phyloP scores from a whole-genome alignment of 2,888 invertebrate genomes.

The Cheilosia vulpina region DNA sequence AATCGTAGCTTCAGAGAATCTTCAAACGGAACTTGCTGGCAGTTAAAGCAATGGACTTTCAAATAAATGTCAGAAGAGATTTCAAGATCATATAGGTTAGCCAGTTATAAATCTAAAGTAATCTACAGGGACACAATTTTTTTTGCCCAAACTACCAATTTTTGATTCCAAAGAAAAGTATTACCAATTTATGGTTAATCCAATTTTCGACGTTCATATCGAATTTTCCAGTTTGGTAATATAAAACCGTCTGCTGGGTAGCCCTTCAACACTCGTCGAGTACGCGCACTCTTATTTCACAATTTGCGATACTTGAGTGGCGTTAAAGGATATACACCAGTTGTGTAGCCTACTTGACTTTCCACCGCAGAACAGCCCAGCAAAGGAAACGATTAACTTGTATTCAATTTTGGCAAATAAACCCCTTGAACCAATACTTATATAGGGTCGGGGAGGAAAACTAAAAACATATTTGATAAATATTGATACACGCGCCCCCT shows the following conservation, averaged over 20 bases:
- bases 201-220: neutral
- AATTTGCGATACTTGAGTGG: conserved; percentile 47
- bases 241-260: neutral
- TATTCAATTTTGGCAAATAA: conserved; percentile 54
- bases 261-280: neutral
- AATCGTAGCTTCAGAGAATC: no score
- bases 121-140: no score
- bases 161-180: no score
- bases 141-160: no score
- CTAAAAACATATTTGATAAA: conserved; percentile 71
- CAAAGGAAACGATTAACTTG: conserved; percentile 63
- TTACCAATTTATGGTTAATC: no score
- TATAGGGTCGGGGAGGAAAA: conserved; percentile 46
- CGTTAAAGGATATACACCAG: conserved; percentile 46
- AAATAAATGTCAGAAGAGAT: no score
- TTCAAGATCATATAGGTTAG: no score
- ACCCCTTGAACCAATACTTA: conserved; percentile 26
- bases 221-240: neutral
- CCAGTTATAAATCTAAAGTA: no score
- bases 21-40: no score
- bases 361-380: conserved; percentile 41
- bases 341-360: conserved; percentile 51
- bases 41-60: no score
- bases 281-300: conserved; percentile 39
- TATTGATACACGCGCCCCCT: conserved; percentile 54